Conservation (phyloP, 1,140 invertebrate species). For the Elysia chlorotica region DNA sequence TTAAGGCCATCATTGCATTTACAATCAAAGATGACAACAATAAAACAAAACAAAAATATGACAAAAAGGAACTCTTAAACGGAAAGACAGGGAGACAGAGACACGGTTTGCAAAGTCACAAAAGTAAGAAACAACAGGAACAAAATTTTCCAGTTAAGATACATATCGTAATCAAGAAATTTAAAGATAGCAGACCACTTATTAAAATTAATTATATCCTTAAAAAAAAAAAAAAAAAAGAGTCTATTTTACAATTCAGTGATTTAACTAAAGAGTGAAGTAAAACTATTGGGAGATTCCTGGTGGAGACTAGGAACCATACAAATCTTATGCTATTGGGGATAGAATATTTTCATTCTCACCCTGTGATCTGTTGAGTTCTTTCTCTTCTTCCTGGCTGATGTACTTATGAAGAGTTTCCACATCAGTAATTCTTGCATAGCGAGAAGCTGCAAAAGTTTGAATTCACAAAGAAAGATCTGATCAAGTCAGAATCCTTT, state of each 20-base stretch:
- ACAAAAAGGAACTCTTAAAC: too few relatives aligned
- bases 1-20: too few relatives aligned
- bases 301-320: neutral
- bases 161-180: too few relatives aligned
- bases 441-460: conserved; percentile 28
- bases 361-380: conserved; percentile 40
- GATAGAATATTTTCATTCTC: neutral
- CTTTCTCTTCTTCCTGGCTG: conserved; percentile 48
- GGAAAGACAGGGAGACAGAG: too few relatives aligned
- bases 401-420: conserved; percentile 40
- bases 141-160: too few relatives aligned
- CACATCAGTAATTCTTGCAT: conserved; percentile 40
- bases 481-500: neutral
- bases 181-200: neutral
- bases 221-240: neutral
- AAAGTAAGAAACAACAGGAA: too few relatives aligned
- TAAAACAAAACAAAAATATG: too few relatives aligned
- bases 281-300: neutral
- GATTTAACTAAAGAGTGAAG: neutral
- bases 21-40: too few relatives aligned
- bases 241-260: neutral
- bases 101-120: too few relatives aligned
- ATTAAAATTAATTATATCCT: neutral
- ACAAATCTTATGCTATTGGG: neutral
- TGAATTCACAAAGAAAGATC: conserved; percentile 8